Evolutionary conservation across 2,888 invertebrate genomes (phyloP).

Genomic region (Schrankia costaestrigalis): DNA sequence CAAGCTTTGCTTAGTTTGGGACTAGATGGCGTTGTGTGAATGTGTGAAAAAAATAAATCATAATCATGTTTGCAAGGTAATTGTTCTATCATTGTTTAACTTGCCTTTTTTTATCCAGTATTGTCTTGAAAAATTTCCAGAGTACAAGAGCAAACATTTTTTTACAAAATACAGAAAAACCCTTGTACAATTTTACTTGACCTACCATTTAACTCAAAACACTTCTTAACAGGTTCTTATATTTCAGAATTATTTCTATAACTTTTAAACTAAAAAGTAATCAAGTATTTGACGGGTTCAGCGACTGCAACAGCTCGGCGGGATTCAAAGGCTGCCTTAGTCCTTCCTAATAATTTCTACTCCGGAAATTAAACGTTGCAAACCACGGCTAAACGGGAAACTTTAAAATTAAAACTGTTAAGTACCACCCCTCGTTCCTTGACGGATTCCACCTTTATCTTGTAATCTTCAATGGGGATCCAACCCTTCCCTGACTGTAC

Average conservation of each 20-base stretch:
- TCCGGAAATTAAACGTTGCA: conserved; percentile 73
- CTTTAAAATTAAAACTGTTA: conserved; percentile 70
- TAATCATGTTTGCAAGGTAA: too few species aligned
- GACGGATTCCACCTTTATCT: conserved; percentile 55
- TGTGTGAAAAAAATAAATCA: too few species aligned
- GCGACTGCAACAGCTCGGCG: conserved; percentile 24
- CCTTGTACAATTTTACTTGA: too few species aligned
- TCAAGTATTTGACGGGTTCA: conserved; percentile 18
- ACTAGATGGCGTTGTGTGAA: too few species aligned
- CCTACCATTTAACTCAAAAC: too few species aligned
- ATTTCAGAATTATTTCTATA: conserved; percentile 2
- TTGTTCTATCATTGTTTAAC: too few species aligned
- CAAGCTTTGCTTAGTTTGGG: too few species aligned
- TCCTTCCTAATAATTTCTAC: conserved; percentile 63
- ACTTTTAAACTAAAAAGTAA: conserved; percentile 5
- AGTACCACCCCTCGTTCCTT: conserved; percentile 52
- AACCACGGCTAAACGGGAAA: conserved; percentile 56
- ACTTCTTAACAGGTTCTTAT: too few species aligned
- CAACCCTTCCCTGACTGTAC: conserved; percentile 39
- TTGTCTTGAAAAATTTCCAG: too few species aligned
- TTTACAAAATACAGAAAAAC: too few species aligned
- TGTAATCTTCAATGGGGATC: conserved; percentile 44
- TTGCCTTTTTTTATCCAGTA: too few species aligned
- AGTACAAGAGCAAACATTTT: too few species aligned
- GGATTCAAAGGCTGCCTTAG: conserved; percentile 55